phyloP scores from a whole-genome alignment of 2,797 vertebrate species.

The Hippoglossus hippoglossus region DNA sequence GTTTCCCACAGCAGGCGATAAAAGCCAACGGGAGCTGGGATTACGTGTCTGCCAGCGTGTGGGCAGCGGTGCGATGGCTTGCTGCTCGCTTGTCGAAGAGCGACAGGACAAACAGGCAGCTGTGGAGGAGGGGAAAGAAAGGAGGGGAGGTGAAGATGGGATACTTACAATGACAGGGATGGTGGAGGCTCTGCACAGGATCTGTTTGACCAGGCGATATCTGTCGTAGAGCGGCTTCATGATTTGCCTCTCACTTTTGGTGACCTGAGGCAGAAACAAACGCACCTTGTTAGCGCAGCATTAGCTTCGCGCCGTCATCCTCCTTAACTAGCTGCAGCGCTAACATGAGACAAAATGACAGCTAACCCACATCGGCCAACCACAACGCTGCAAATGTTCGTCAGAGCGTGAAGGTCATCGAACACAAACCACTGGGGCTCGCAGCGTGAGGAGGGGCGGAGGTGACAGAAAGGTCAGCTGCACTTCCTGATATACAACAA shows the following conservation, averaged over 20 bases:
- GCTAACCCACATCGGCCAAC: no score
- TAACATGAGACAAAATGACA: no score
- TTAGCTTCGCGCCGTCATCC: conserved; percentile 1
- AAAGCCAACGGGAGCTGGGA: conserved; percentile 48
- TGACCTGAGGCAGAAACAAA: conserved; percentile 84
- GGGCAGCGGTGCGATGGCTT: conserved; percentile 22
- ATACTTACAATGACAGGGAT: conserved; percentile 96
- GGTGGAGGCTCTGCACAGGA: conserved; percentile 92
- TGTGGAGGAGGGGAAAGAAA: neutral
- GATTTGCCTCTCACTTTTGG: conserved; percentile 91
- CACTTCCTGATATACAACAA: conserved; percentile 18
- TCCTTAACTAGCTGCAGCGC: neutral
- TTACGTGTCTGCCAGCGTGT: conserved; percentile 37
- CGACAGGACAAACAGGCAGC: neutral
- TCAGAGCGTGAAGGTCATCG: conserved; percentile 29
- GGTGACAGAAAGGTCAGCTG: conserved; percentile 34
- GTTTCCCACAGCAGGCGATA: conserved; percentile 36
- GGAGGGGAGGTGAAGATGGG: neutral
- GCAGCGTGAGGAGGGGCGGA: no score
- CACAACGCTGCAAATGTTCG: no score
- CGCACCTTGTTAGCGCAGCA: conserved; percentile 26
- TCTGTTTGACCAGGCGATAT: conserved; percentile 97
- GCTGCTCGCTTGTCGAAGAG: conserved; percentile 2
- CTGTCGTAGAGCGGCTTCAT: conserved; percentile 98
- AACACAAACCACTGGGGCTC: conserved; percentile 2